Conservation (phyloP, 30 jellyfish, hydroid and myxozoan genomes). For the Haliclystus octoradiatus region DNA sequence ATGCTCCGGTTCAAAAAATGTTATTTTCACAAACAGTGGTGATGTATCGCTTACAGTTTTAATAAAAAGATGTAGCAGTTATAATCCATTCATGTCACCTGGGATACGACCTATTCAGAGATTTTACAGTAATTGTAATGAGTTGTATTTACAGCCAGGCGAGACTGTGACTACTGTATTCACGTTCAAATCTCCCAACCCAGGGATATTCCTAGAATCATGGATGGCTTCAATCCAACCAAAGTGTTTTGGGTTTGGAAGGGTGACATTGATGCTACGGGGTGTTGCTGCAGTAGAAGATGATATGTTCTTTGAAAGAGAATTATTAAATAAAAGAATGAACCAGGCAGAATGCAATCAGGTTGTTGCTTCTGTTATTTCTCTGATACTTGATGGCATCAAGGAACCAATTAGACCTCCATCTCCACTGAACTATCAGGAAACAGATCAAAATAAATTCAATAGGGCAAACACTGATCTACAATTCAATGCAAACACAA, state of each 20-base stretch:
- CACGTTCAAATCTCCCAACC: slow-evolving; percentile 62
- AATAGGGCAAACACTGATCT: not conserved
- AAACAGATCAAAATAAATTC: not conserved
- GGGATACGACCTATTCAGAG: slow-evolving; percentile 46
- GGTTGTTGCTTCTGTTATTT: not conserved
- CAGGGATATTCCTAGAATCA: slow-evolving; percentile 79
- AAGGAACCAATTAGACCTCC: not conserved
- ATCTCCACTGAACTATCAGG: not conserved
- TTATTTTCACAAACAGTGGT: not conserved
- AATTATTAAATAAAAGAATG: slow-evolving; percentile 16
- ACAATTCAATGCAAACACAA: not conserved
- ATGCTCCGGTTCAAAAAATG: not conserved
- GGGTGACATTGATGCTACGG: slow-evolving; percentile 28
- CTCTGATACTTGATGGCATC: not conserved
- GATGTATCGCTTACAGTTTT: not conserved
- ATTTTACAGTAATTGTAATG: slow-evolving; percentile 60
- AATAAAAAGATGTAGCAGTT: not conserved
- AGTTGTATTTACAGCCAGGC: slow-evolving; percentile 75
- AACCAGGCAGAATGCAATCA: not conserved
- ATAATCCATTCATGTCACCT: not conserved
- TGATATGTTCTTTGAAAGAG: slow-evolving; percentile 27
- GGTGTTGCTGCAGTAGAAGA: slow-evolving; percentile 83
- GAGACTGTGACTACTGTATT: slow-evolving; percentile 47
- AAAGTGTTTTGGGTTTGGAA: slow-evolving; percentile 58
- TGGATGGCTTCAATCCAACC: slow-evolving; percentile 90